phyloP scores from a whole-genome alignment of 2,113 vertebrate genomes.

The Ornithorhynchus anatinus region DNA sequence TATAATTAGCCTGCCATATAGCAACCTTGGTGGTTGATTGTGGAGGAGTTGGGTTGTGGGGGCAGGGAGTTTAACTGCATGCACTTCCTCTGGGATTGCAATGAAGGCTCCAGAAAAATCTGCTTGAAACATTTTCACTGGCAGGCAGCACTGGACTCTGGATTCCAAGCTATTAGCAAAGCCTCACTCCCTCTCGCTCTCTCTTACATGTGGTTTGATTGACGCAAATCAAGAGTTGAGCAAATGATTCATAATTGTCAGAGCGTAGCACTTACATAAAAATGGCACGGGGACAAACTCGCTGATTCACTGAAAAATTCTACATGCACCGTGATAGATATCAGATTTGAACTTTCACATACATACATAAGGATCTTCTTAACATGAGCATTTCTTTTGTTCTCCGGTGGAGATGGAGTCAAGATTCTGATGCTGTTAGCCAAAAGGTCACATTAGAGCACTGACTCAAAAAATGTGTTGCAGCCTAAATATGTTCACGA shows the following conservation, averaged over 20 bases:
- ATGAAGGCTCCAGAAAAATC: too few species aligned
- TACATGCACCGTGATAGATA: fast-evolving
- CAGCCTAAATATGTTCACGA: fast-evolving
- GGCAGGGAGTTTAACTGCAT: not conserved
- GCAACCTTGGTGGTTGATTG: not conserved
- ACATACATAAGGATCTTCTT: fast-evolving
- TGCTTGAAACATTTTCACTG: not conserved
- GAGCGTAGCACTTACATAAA: conserved; percentile 15
- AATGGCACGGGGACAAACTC: not conserved
- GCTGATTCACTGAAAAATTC: not conserved
- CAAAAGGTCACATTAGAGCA: not conserved
- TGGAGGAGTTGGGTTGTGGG: not conserved
- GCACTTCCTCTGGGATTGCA: not conserved
- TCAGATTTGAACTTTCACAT: fast-evolving
- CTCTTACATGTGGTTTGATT: conserved; percentile 66
- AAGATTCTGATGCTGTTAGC: not conserved
- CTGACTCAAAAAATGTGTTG: not conserved
- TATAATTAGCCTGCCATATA: not conserved
- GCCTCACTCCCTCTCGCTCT: conserved; percentile 6
- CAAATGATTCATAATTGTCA: conserved; percentile 56
- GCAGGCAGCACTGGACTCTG: not conserved
- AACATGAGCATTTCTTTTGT: not conserved
- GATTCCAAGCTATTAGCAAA: conserved; percentile 37
- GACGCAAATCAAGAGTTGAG: conserved; percentile 62
- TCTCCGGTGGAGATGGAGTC: fast-evolving